Evolutionary conservation across 2,888 invertebrate species (phyloP), one percentile per base, ranked within the genome.

Genomic region (Latrodectus elegans): DNA sequence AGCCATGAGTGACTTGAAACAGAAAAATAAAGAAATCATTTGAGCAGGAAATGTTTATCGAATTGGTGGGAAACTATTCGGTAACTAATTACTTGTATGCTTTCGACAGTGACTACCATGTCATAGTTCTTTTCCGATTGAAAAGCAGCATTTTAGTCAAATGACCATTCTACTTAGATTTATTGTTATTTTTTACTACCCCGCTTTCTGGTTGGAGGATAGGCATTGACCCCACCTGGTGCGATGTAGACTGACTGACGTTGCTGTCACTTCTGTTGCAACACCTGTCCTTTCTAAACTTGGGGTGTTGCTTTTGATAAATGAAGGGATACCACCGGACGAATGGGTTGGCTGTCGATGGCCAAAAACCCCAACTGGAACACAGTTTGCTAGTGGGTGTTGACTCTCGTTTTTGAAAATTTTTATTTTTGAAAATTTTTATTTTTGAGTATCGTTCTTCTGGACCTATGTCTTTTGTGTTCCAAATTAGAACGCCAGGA

Each of bases 221-320:
- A 17, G 38, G 49, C 71, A 81, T 53, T 87, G 86, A 81, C 86
- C 86, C 86, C 86, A 87, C 86, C 86, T 81, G 86, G 86, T 68
- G n/a, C 49, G 75, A 38, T 38, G 38, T 64, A n/a, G 65, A 67
- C 26, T 22, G 65, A 80, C 71, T 80, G 84, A 84, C 78, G 80
- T 75, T 71, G 71, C 71, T 80, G 85, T 86, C 76, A 60, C 77
- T 67, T 64, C 14, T 68, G 74, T 76, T 70, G 22, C 49, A 86
- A 64, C 85, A 87, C 86, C 86, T 87, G 86, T 87, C 81, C 60
- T 70, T 82, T 76, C 80, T 55, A 64, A 68, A 81, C 14, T 55
- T 75, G 60, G 76, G 84, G 84, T 77, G 86, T 76, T 11, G 77
- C 55, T 87, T 72, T 68, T 87, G 86, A 87, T 87, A 81, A 87